Percentiles rank a stretch among this genome's conserved stretches.
These are phyloP conservation scores for Vanessa tameamea DNA, from an alignment of 1,140 invertebrate species.

Conservation along the genomic window DNA sequence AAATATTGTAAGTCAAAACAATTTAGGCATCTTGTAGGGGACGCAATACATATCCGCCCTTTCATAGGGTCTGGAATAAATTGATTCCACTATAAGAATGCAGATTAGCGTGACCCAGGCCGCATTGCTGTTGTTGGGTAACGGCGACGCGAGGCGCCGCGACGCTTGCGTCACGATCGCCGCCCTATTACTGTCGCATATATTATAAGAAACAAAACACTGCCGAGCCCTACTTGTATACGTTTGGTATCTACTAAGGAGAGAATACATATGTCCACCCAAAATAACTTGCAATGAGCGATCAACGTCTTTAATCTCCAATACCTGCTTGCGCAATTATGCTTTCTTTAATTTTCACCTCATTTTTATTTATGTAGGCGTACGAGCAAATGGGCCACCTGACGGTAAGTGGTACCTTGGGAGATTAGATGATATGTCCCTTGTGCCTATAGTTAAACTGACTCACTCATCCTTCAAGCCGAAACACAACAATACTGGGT, in stretches of 20 bases:
- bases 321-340: no score
- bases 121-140: constrained; percentile 57
- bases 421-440: no score
- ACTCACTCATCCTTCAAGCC: no score
- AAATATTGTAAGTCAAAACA: no score
- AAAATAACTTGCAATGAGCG: not conserved
- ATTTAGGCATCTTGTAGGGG: not conserved
- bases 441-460: no score
- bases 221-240: not conserved
- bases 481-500: no score
- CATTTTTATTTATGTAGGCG: no score
- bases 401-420: no score
- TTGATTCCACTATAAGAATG: constrained; percentile 45
- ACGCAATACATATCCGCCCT: not conserved
- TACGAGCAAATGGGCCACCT: no score
- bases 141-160: constrained; percentile 29
- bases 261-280: not conserved
- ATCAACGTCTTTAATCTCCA: no score
- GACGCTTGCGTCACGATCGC: constrained; percentile 49
- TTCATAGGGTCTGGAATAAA: constrained; percentile 15
- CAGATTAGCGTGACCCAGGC: constrained; percentile 57
- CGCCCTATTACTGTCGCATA: constrained; percentile 10
- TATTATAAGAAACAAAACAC: constrained; percentile 10
- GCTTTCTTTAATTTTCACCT: no score
- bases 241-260: not conserved